phyloP scores from a whole-genome alignment of 2,797 vertebrate genomes.

The Coregonus ussuriensis region DNA sequence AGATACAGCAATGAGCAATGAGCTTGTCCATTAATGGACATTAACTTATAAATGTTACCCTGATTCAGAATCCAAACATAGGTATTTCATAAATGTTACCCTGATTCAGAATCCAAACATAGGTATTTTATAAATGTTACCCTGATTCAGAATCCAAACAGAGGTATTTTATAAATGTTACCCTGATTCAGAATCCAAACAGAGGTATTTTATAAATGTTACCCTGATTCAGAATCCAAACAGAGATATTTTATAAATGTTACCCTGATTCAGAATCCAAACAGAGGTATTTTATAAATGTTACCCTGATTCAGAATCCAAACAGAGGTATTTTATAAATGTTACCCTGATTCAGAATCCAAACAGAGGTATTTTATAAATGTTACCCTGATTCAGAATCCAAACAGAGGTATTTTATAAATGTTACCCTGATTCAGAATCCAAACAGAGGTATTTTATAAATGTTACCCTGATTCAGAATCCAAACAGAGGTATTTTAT shows the following conservation, averaged over 20 bases:
- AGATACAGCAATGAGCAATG: conserved; percentile 36
- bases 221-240: conserved; percentile 31
- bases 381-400: too few relatives aligned
- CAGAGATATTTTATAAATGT: conserved; percentile 28
- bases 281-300: conserved; percentile 28
- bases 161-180: conserved; percentile 29
- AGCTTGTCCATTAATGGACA: conserved; percentile 65
- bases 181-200: conserved; percentile 31
- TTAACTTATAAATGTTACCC: conserved; percentile 44
- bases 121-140: conserved; percentile 30
- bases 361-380: too few relatives aligned
- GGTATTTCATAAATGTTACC: conserved; percentile 30
- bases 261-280: conserved; percentile 30
- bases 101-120: conserved; percentile 29
- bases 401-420: too few relatives aligned
- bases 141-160: conserved; percentile 30
- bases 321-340: conserved; percentile 23
- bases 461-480: too few relatives aligned
- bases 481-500: too few relatives aligned
- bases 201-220: conserved; percentile 28
- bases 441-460: too few relatives aligned
- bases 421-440: too few relatives aligned
- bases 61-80: too few relatives aligned
- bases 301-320: conserved; percentile 31
- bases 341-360: too few relatives aligned